Evolutionary conservation across 1,140 invertebrate genomes (phyloP), one percentile per base, ranked within the genome.

Genomic region (Arion vulgaris): DNA sequence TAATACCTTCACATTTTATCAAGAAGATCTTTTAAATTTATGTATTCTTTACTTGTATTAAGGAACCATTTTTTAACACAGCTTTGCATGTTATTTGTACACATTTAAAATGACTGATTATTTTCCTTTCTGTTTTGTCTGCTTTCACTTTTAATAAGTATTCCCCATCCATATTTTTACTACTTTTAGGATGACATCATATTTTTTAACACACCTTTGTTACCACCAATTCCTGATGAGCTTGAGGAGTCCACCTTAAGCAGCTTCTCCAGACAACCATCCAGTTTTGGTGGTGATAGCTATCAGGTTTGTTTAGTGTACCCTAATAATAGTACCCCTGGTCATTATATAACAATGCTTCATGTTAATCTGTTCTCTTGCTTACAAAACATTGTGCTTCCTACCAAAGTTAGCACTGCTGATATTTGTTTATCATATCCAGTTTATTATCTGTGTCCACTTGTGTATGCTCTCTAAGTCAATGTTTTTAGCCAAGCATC

Each of bases 131-230:
- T n/a, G n/a, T n/a, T 15, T 23, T 57, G 53, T 23, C 1, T 57
- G 26, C 1, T 57, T 57, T n/a, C 53, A 9, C 26, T 57, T 23
- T 57, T 57, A 57, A 2, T 57, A 57, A 57, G 53, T 57, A 57
- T 57, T 57, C 53, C 26, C 26, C 53, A 11, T 57, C 17, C 26
- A 57, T 57, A n/a, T 45, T 57, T n/a, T 57, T n/a, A 57, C 53
- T 57, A 57, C 9, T 57, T 57, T 41, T 86, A 86, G 85, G 85
- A 82, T 71, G 83, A 86, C 75, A 84, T 84, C 36, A 81, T 79
- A 38, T 84, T 86, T 84, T 86, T 86, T 81, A 84, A 84, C 69
- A 81, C 74, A 38, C 83, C 85, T 49, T 81, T 86, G 57, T 83
- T 86, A 82, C 66, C 78, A 17, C 78, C 72, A n/a, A 86, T 84